A percentile compares a stretch with the other conserved stretches of the same genome.
These are phyloP conservation scores for Perccottus glenii DNA, from an alignment of 2,113 vertebrate species.

Conservation along the genomic window DNA sequence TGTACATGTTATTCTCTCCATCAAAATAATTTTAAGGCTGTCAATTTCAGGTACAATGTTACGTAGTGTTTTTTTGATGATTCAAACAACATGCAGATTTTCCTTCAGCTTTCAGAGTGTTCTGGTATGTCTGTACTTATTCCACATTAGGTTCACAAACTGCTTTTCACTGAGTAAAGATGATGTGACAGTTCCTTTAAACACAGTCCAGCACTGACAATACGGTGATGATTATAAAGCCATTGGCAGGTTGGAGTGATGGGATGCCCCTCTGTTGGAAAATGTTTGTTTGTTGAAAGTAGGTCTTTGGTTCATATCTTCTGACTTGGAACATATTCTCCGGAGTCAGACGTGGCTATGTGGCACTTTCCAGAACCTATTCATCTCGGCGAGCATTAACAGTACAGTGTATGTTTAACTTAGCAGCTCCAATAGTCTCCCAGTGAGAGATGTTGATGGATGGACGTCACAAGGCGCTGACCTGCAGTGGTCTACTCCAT, in stretches of 20 bases:
- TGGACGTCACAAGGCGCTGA: constrained; percentile 58
- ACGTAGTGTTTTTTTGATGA: too few species aligned
- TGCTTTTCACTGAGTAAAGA: constrained; percentile 4
- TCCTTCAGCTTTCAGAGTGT: not conserved
- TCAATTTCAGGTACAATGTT: too few species aligned
- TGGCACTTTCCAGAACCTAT: constrained; percentile 62
- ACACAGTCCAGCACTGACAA: not conserved
- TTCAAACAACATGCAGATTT: not conserved
- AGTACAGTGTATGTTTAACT: constrained; percentile 58
- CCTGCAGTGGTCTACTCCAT: constrained; percentile 45
- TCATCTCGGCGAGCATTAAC: constrained; percentile 40
- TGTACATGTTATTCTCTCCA: too few species aligned
- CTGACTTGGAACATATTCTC: constrained; percentile 29
- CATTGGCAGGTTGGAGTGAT: not conserved
- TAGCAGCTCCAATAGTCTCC: constrained; percentile 48
- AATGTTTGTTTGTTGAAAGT: constrained; percentile 8
- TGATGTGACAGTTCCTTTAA: constrained; percentile 8
- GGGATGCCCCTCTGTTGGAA: constrained; percentile 9
- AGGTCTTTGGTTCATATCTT: constrained; percentile 18
- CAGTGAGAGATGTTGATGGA: constrained; percentile 59
- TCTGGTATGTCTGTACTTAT: not conserved
- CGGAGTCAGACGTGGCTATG: constrained; percentile 5
- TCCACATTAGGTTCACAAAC: not conserved
- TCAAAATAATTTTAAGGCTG: too few species aligned
- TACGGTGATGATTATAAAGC: not conserved